These are phyloP conservation scores for Neotoxoptera formosana DNA, from an alignment of 1,140 invertebrate species.

Conservation along the genomic window DNA sequence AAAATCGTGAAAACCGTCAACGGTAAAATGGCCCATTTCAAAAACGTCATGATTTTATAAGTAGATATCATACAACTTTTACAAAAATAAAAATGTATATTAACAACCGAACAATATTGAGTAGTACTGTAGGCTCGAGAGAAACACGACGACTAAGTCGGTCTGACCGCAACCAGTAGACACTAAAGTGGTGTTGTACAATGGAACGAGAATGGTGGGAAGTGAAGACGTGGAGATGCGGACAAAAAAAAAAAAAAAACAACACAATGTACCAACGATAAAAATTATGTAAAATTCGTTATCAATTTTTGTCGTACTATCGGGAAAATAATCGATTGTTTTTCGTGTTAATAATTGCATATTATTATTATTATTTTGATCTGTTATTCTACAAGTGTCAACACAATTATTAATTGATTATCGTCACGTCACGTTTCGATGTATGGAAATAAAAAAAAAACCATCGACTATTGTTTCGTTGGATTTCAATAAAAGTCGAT, in stretches of 20 bases:
- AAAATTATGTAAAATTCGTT: constrained; percentile 2
- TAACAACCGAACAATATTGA: neutral
- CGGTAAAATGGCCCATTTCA: constrained; percentile 35
- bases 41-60: constrained; percentile 46
- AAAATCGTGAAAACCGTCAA: constrained; percentile 21
- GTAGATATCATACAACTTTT: constrained; percentile 35
- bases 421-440: no score
- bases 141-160: neutral
- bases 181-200: neutral
- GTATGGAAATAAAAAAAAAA: no score
- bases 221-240: neutral
- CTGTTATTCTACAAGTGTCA: no score
- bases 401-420: no score
- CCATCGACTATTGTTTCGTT: no score
- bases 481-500: no score
- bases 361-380: no score
- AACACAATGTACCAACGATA: neutral
- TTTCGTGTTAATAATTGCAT: neutral
- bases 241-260: neutral
- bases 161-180: neutral
- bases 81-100: neutral
- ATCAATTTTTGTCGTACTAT: neutral
- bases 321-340: neutral
- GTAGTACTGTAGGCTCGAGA: neutral
- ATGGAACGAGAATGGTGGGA: neutral